phyloP scores from a whole-genome alignment of 2,888 invertebrate genomes.

The Parnassius orleans region DNA sequence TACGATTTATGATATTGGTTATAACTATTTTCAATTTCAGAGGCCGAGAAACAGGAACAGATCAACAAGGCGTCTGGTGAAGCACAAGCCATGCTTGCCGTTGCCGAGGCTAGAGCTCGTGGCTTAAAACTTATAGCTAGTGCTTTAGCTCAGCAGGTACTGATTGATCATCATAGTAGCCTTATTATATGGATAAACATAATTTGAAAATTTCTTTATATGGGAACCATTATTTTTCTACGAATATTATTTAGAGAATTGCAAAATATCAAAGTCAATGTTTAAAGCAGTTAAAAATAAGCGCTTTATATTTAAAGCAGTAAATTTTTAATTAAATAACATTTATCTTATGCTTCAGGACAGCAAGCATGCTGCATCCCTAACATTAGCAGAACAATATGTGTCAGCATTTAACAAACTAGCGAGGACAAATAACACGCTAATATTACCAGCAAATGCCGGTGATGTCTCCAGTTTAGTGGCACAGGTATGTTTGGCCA shows the following conservation, averaged over 20 bases:
- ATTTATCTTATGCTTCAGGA: conserved; percentile 64
- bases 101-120: conserved; percentile 94
- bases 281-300: no score
- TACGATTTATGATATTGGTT: background rate
- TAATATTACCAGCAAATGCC: conserved; percentile 95
- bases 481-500: conserved; percentile 83
- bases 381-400: conserved; percentile 97
- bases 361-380: conserved; percentile 94
- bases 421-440: conserved; percentile 95
- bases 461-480: conserved; percentile 90
- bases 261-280: no score
- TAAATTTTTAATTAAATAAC: no score
- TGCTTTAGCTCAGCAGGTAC: conserved; percentile 66
- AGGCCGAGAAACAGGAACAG: conserved; percentile 96
- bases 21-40: conserved; percentile 58
- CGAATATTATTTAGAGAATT: no score
- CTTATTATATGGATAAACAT: no score
- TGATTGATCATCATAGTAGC: background rate
- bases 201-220: no score
- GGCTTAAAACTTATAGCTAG: conserved; percentile 89
- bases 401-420: conserved; percentile 95
- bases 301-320: no score
- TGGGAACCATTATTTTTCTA: no score
- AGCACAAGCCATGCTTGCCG: conserved; percentile 93
- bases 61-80: conserved; percentile 97